These are phyloP conservation scores for Reticulitermes speratus DNA, from an alignment of 1,140 invertebrate genomes.

Conservation along the genomic window DNA sequence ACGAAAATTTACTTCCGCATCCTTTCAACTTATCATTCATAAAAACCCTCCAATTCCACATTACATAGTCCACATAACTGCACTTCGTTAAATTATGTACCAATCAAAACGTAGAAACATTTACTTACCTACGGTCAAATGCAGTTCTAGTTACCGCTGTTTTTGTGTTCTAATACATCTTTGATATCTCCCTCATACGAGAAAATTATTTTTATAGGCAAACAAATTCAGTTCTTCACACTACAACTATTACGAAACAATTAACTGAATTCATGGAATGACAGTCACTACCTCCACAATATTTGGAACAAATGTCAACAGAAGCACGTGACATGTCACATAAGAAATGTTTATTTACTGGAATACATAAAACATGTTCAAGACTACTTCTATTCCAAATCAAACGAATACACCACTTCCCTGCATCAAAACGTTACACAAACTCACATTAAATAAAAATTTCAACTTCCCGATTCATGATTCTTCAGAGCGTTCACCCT, in stretches of 20 bases:
- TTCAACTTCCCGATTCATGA: neutral
- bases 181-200: neutral
- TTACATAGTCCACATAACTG: too few species aligned
- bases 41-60: too few species aligned
- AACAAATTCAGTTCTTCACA: neutral
- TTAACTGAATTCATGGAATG: neutral
- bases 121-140: too few species aligned
- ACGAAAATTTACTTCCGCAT: too few species aligned
- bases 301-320: neutral
- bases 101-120: too few species aligned
- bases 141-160: neutral
- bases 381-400: neutral
- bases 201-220: neutral
- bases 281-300: neutral
- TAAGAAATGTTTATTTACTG: neutral
- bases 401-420: neutral
- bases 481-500: neutral
- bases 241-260: neutral
- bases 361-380: neutral
- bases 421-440: neutral
- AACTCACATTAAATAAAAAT: neutral
- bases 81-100: too few species aligned
- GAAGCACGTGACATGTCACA: slow-evolving; percentile 13
- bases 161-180: neutral
- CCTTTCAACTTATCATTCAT: too few species aligned